Evolutionary conservation across 1,140 invertebrate genomes (phyloP).

Genomic region (Drosophila sechellia): DNA sequence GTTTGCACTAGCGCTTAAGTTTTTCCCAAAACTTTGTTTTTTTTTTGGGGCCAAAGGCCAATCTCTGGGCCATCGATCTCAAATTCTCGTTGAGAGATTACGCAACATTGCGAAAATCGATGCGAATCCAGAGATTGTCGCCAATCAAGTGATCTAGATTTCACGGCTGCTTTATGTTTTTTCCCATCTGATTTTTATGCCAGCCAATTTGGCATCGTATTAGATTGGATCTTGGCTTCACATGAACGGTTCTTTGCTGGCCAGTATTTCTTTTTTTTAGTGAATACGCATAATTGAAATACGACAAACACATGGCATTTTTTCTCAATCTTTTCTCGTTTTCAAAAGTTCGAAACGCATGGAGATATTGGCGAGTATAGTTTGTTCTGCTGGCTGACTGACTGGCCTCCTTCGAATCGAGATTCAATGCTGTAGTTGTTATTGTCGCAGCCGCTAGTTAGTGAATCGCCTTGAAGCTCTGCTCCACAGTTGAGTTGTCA

Average conservation of each 20-base stretch:
- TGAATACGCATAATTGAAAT: constrained; percentile 55
- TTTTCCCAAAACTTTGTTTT: constrained; percentile 7
- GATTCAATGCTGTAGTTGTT: constrained; percentile 36
- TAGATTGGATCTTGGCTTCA: constrained; percentile 43
- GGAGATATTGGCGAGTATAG: constrained; percentile 65
- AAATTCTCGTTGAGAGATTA: constrained; percentile 30
- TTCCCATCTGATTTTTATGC: constrained; percentile 41
- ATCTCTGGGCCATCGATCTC: constrained; percentile 25
- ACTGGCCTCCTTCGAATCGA: constrained; percentile 52
- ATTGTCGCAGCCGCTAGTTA: constrained; percentile 46
- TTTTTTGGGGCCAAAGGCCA: constrained; percentile 48
- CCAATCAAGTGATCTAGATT: constrained; percentile 22
- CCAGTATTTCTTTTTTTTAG: constrained; percentile 40
- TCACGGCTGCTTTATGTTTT: constrained; percentile 53
- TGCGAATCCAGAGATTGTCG: constrained; percentile 14
- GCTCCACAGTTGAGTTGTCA: constrained; percentile 76
- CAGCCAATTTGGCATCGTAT: constrained; percentile 29
- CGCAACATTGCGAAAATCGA: constrained; percentile 9
- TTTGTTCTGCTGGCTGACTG: constrained; percentile 60
- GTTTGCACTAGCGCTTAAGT: constrained; percentile 41
- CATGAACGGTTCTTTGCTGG: constrained; percentile 59
- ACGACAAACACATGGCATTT: constrained; percentile 13
- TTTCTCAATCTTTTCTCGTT: constrained; percentile 20
- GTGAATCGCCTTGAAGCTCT: constrained; percentile 64
- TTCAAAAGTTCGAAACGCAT: constrained; percentile 68